Percentiles rank a stretch among this genome's conserved stretches.
These are phyloP conservation scores for Pelusios castaneus DNA, from an alignment of 2,113 vertebrate species.

Conservation along the genomic window DNA sequence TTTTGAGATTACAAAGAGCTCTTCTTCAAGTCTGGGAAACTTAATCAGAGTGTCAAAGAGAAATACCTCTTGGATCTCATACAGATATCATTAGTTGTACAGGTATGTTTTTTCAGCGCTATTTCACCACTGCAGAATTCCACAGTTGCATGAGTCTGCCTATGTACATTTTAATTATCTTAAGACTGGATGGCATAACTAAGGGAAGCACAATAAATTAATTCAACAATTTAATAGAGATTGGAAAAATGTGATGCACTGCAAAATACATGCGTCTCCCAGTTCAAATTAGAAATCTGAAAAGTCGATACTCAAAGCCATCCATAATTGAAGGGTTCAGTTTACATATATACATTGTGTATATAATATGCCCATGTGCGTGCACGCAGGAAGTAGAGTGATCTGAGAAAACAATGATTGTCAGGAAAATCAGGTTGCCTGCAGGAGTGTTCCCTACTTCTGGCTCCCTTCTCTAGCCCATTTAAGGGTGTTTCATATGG, in stretches of 20 bases:
- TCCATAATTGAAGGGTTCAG: slow-evolving; percentile 9
- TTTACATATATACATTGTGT: slow-evolving; percentile 11
- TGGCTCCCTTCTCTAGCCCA: not conserved
- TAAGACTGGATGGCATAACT: not conserved
- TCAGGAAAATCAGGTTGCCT: not conserved
- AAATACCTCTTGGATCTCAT: no score
- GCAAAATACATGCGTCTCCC: slow-evolving; percentile 18
- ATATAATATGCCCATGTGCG: not conserved
- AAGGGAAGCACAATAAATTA: not conserved
- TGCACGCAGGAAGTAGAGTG: not conserved
- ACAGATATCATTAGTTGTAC: not conserved
- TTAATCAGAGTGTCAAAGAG: no score
- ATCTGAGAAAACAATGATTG: slow-evolving; percentile 7
- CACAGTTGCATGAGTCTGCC: not conserved
- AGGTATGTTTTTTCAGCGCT: not conserved
- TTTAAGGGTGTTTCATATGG: slow-evolving; percentile 11
- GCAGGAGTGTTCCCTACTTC: not conserved
- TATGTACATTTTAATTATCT: not conserved
- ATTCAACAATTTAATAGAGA: slow-evolving; percentile 40
- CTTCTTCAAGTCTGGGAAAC: no score
- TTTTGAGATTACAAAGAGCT: no score
- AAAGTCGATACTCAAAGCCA: slow-evolving; percentile 13
- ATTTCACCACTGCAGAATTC: slow-evolving; percentile 35
- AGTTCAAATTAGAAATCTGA: slow-evolving; percentile 23
- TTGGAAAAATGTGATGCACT: slow-evolving; percentile 4